Evolutionary conservation across 2,797 vertebrate species (phyloP), one percentile per base, ranked within the genome.

Genomic region (Aplochiton taeniatus): DNA sequence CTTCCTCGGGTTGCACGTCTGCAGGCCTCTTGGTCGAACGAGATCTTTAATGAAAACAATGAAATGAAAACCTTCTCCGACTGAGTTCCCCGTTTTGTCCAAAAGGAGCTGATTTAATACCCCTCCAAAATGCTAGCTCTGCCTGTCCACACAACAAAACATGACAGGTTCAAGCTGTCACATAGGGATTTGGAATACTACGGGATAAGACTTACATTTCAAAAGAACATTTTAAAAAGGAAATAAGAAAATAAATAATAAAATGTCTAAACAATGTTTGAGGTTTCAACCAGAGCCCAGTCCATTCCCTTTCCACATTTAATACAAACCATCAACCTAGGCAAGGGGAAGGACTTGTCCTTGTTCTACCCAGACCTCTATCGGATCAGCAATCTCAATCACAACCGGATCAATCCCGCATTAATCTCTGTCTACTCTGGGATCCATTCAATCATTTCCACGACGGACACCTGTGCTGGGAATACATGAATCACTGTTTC

Each of bases 351-450:
- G 2, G 54, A 57, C 56, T 59, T 54, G 51, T 61, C 45, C 57
- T 65, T 65, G 63, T 52, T 11, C 0, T 1, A 44, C 11, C 11
- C 55, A 19, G 58, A 13, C 11, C 12, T 7, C 13, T 8, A n/a
- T 48, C 7, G 54, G 51, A 3, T 50, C 20, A 43, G 43, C 50
- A 1, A 61, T 45, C 59, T 73, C 68, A 77, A 70, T 72, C 74
- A 72, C 52, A 66, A 63, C 9, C 3, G 6, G 49, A 82, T 81
- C 73, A 68, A 74, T 77, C 48, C 56, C 57, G 54, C 19, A 57
- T 84, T 72, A 57, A 69, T 80, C 74, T 71, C 16, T 54, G 71
- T 72, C 77, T 57, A 63, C n/a, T 4, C 52, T 5, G 1, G 8
- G 9, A 76, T 72, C 63, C 12, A 10, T 55, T 80, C 20, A 54